phyloP scores from a whole-genome alignment of 2,113 vertebrate species.

The Rhabdornis inornatus region DNA sequence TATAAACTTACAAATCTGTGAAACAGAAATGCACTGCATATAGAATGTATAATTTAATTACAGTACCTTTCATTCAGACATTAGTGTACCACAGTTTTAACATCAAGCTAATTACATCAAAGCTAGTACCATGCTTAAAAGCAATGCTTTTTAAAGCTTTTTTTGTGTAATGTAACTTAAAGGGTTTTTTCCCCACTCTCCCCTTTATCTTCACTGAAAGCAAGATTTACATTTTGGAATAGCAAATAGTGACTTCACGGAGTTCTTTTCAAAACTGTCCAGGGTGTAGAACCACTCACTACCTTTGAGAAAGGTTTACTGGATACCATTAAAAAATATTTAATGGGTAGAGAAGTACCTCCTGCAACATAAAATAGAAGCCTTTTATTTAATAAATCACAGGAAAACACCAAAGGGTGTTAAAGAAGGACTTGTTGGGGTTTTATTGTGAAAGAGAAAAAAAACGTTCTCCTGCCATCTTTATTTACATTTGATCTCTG shows the following conservation, averaged over 20 bases:
- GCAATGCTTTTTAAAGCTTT: not conserved
- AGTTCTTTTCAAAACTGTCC: not conserved
- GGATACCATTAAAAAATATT: not conserved
- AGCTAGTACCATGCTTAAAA: constrained; percentile 13
- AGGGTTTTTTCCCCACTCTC: not conserved
- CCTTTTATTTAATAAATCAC: not conserved
- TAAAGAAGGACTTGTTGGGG: constrained; percentile 3
- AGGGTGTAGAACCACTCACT: not conserved
- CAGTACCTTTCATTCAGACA: constrained; percentile 7
- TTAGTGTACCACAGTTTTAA: constrained; percentile 29
- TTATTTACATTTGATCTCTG: constrained; percentile 29
- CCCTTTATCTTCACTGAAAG: not conserved
- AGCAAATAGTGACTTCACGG: not conserved
- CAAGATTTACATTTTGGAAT: not conserved
- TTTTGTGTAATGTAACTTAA: not conserved
- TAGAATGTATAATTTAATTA: not conserved
- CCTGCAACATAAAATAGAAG: not conserved
- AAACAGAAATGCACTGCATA: not conserved
- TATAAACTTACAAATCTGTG: not conserved
- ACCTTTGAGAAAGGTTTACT: not conserved
- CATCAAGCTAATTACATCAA: constrained; percentile 25
- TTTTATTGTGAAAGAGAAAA: constrained; percentile 3
- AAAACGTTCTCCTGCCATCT: not conserved
- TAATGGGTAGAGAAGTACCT: not conserved
- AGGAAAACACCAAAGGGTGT: not conserved